Percentiles rank a stretch among this genome's conserved stretches.
phyloP scores from a whole-genome alignment of 2,888 invertebrate genomes.

The Pachymerium ferrugineum region DNA sequence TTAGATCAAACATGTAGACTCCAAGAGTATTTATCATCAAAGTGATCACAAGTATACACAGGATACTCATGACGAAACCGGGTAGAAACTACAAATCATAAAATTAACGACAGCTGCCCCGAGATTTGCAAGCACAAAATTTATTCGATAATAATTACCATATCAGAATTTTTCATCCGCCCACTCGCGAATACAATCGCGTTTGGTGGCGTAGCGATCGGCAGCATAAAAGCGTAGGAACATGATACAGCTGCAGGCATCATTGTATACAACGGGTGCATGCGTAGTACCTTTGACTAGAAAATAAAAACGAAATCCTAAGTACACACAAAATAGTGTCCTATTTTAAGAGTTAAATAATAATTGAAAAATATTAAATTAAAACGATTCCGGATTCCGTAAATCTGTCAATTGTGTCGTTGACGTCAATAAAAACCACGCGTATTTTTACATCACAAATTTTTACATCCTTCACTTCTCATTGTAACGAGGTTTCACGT shows the following conservation, averaged over 20 bases:
- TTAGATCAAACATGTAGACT: slow-evolving; percentile 44
- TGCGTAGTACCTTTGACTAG: slow-evolving; percentile 49
- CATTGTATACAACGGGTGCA: slow-evolving; percentile 85
- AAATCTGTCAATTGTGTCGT: too few species aligned
- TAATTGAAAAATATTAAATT: background rate
- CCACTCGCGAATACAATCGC: slow-evolving; percentile 84
- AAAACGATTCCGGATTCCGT: too few species aligned
- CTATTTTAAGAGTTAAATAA: too few species aligned
- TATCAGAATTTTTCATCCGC: slow-evolving; percentile 70
- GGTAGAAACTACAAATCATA: slow-evolving; percentile 43
- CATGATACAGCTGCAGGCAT: slow-evolving; percentile 81
- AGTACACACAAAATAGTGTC: too few species aligned
- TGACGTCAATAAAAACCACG: too few species aligned
- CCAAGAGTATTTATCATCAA: slow-evolving; percentile 46
- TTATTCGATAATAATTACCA: slow-evolving; percentile 52
- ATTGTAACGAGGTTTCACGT: background rate
- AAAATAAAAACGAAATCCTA: background rate
- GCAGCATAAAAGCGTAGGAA: slow-evolving; percentile 84
- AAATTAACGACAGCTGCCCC: background rate
- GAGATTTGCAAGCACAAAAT: background rate
- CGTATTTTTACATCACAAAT: background rate
- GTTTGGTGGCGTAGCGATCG: slow-evolving; percentile 91
- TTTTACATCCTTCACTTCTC: background rate
- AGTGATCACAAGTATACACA: slow-evolving; percentile 46
- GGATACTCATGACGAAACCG: slow-evolving; percentile 48